Conservation (phyloP, 2,888 invertebrate species). For the Eudemis profundana region DNA sequence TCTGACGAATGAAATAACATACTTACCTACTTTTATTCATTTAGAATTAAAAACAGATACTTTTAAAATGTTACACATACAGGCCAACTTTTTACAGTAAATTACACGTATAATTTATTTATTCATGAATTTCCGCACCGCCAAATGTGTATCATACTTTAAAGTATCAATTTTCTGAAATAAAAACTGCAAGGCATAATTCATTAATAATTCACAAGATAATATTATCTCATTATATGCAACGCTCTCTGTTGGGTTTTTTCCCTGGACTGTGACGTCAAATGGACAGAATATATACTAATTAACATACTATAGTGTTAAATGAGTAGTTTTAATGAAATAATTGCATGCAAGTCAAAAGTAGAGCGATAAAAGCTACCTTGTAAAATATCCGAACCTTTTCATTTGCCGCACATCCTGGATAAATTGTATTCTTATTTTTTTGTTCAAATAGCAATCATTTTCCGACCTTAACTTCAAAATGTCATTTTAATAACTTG, state of each 20-base stretch:
- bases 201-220: conserved; percentile 5
- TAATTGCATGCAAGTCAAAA: conserved; percentile 16
- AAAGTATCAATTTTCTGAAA: neutral
- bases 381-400: conserved; percentile 11
- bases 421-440: neutral
- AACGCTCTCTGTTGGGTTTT: conserved; percentile 25
- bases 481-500: no score
- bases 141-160: conserved; percentile 13
- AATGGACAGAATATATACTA: conserved; percentile 8
- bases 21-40: no score
- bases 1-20: no score
- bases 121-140: neutral
- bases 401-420: neutral
- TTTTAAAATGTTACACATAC: no score
- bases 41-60: no score
- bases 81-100: no score
- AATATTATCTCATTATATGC: conserved; percentile 30
- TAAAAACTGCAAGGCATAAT: conserved; percentile 6
- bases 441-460: no score
- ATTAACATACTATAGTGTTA: conserved; percentile 4
- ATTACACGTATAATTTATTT: no score
- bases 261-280: conserved; percentile 22
- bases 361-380: neutral
- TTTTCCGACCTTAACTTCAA: no score
- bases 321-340: conserved; percentile 25